Evolutionary conservation across 2,888 invertebrate species (phyloP).

Genomic region (Dicyrtoma fusca): DNA sequence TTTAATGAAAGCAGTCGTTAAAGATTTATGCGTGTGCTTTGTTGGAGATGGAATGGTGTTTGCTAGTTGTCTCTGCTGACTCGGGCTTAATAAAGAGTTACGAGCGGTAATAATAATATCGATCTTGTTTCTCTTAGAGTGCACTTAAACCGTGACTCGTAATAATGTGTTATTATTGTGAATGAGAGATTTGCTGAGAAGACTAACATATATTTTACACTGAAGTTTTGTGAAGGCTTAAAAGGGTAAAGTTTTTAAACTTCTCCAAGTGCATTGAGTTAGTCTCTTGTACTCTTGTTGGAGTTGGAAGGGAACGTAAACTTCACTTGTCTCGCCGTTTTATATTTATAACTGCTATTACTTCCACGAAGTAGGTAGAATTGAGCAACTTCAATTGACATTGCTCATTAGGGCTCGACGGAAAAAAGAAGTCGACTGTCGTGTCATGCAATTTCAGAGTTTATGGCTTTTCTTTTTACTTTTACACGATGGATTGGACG

Average conservation of each 20-base stretch:
- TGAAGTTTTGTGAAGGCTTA: not conserved
- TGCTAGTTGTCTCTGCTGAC: slow-evolving; percentile 1
- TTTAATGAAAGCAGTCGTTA: slow-evolving; percentile 29
- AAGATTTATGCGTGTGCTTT: slow-evolving; percentile 26
- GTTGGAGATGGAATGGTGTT: not conserved
- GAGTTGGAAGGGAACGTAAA: slow-evolving; percentile 6
- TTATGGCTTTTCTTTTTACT: slow-evolving; percentile 20
- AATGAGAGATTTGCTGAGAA: slow-evolving; percentile 1
- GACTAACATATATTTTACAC: not conserved
- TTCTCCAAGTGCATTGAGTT: not conserved
- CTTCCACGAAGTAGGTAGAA: slow-evolving; percentile 22
- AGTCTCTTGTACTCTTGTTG: not conserved
- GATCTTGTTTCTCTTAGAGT: slow-evolving; percentile 33
- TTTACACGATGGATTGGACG: slow-evolving; percentile 18
- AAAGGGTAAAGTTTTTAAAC: not conserved
- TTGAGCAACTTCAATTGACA: slow-evolving; percentile 31
- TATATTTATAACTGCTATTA: slow-evolving; percentile 19
- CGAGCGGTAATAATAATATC: slow-evolving; percentile 31
- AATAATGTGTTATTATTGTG: slow-evolving; percentile 24
- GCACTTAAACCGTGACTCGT: slow-evolving; percentile 27
- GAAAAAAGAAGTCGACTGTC: slow-evolving; percentile 14
- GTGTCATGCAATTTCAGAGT: slow-evolving; percentile 25
- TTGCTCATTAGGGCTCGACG: slow-evolving; percentile 21
- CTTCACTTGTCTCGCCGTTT: slow-evolving; percentile 21
- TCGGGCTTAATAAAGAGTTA: not conserved